A percentile compares a stretch with the other conserved stretches of the same genome.
These are phyloP conservation scores for Paramuricea clavata DNA, from an alignment of 92 coral and sea anemone species.

Conservation along the genomic window DNA sequence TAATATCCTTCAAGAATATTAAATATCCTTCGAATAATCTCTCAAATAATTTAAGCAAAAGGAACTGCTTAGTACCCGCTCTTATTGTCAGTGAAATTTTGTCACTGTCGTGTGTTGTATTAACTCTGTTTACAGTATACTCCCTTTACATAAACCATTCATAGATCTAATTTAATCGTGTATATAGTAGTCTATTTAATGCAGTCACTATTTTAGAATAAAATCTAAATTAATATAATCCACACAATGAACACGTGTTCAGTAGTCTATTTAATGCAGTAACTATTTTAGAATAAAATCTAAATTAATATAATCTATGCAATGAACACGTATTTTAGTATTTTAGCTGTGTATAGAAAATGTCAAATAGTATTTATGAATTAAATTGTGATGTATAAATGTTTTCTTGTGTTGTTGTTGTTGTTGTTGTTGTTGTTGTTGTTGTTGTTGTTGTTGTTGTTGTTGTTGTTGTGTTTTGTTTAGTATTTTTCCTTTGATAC, in stretches of 20 bases:
- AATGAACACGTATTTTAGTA: too few species aligned
- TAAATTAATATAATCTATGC: slow-evolving; percentile 15
- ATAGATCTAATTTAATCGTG: background rate
- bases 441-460: slow-evolving; percentile 14
- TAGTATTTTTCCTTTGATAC: background rate
- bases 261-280: background rate
- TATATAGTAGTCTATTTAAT: slow-evolving; percentile 1
- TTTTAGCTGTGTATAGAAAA: slow-evolving; percentile 26
- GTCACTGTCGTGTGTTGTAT: background rate
- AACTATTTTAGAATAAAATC: background rate
- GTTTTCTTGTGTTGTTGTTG: background rate
- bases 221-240: slow-evolving; percentile 31
- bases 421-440: background rate
- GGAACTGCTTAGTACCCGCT: background rate
- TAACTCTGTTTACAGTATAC: too few species aligned
- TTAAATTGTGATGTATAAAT: background rate
- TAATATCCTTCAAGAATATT: too few species aligned
- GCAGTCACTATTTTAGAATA: background rate
- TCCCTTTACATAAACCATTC: background rate
- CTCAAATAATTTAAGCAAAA: background rate
- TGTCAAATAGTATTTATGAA: slow-evolving; percentile 31
- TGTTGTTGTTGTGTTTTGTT: background rate
- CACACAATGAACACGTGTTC: background rate
- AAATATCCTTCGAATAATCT: background rate
- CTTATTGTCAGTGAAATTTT: background rate